Evolutionary conservation across 2,113 vertebrate species (phyloP).

Genomic region (Rostratula benghalensis): DNA sequence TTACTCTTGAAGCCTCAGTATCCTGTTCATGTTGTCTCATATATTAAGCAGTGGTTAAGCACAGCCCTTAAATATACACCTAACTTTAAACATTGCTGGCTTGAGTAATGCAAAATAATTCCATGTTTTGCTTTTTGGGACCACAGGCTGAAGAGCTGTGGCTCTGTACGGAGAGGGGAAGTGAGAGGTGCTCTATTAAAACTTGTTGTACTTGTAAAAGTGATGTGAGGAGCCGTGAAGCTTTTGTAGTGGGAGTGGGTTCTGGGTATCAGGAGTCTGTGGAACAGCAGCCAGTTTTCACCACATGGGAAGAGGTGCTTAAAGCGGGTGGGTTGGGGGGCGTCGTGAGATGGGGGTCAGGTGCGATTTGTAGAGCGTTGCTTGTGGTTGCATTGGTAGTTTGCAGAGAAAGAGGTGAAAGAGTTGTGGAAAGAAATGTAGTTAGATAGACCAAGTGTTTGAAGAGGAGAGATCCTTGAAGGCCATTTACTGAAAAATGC

Average conservation of each 20-base stretch:
- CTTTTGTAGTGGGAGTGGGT: not conserved
- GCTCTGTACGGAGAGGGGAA: not conserved
- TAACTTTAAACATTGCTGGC: not conserved
- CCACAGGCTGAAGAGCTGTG: not conserved
- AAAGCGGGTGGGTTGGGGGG: not conserved
- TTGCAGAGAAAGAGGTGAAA: not conserved
- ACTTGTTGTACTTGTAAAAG: not conserved
- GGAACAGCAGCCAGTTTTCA: not conserved
- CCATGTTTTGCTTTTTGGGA: not conserved
- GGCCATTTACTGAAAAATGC: not conserved
- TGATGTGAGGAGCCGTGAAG: not conserved
- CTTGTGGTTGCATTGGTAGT: not conserved
- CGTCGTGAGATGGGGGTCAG: not conserved
- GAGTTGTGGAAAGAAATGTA: not conserved
- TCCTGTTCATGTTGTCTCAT: not conserved
- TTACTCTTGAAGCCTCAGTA: not conserved
- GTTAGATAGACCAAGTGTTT: not conserved
- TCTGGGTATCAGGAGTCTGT: rapidly evolving
- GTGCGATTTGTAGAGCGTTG: not conserved
- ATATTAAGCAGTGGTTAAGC: not conserved
- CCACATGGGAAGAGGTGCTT: rapidly evolving
- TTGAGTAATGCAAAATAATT: not conserved
- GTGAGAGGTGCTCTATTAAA: not conserved
- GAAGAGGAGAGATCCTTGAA: not conserved
- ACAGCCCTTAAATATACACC: not conserved